Evolutionary conservation across 2,888 invertebrate genomes (phyloP).

Genomic region (Helicoverpa assulta): DNA sequence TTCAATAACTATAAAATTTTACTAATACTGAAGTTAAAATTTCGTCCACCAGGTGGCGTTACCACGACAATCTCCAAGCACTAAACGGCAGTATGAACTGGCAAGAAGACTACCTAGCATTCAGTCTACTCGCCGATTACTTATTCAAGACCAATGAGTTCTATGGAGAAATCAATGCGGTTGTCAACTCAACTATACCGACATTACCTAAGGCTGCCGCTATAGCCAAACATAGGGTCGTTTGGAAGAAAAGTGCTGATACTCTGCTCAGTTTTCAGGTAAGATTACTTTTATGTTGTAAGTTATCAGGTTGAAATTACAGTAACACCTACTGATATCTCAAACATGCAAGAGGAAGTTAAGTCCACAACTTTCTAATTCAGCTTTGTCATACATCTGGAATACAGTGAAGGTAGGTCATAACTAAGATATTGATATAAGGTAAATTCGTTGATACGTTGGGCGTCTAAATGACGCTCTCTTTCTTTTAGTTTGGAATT

Average conservation of each 20-base stretch:
- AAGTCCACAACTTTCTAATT: too few relatives aligned
- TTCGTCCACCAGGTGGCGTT: constrained; percentile 82
- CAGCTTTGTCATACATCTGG: too few relatives aligned
- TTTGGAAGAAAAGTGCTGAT: constrained; percentile 88
- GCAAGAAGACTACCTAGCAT: constrained; percentile 86
- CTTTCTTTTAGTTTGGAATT: too few relatives aligned
- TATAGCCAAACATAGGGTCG: constrained; percentile 82
- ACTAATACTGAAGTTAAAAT: background rate
- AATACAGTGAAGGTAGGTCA: too few relatives aligned
- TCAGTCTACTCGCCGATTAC: constrained; percentile 85
- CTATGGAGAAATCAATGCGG: constrained; percentile 84
- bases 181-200: constrained; percentile 86
- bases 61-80: constrained; percentile 87
- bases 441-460: too few relatives aligned
- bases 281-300: constrained; percentile 9
- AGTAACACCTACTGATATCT: background rate
- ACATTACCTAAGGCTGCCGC: constrained; percentile 84
- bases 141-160: constrained; percentile 86
- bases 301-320: background rate
- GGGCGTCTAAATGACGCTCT: too few relatives aligned
- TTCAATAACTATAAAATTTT: too few relatives aligned
- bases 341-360: too few relatives aligned
- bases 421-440: too few relatives aligned
- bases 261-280: constrained; percentile 87
- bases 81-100: constrained; percentile 89